Evolutionary conservation across 1,140 invertebrate genomes (phyloP).

Genomic region (Apis dorsata): DNA sequence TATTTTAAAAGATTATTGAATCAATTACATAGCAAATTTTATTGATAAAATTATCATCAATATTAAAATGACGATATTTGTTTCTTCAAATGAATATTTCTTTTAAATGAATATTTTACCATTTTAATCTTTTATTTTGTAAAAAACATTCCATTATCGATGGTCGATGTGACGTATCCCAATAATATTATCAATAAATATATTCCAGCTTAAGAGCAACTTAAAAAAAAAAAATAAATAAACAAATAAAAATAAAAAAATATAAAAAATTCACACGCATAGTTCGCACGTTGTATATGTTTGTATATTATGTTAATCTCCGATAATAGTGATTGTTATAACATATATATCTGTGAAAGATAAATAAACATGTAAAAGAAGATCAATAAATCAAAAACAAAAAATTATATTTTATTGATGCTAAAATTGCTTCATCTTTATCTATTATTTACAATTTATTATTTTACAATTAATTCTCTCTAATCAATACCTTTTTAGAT

Average conservation of each 20-base stretch:
- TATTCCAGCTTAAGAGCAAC: slow-evolving; percentile 29
- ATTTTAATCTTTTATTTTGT: neutral
- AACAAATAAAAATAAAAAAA: slow-evolving; percentile 8
- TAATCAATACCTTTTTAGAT: slow-evolving; percentile 19
- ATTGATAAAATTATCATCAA: too few relatives aligned
- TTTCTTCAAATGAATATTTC: neutral
- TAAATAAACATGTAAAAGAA: slow-evolving; percentile 34
- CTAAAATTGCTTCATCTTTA: neutral
- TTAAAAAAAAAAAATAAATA: neutral
- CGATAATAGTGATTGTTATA: slow-evolving; percentile 45
- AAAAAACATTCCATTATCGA: slow-evolving; percentile 12
- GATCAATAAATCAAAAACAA: slow-evolving; percentile 61
- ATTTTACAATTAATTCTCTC: too few relatives aligned
- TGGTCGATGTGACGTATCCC: slow-evolving; percentile 49
- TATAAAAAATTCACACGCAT: slow-evolving; percentile 32
- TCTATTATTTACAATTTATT: neutral
- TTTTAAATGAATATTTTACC: neutral
- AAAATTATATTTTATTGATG: slow-evolving; percentile 44
- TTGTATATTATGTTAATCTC: slow-evolving; percentile 63
- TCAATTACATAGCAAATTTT: neutral
- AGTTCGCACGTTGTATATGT: slow-evolving; percentile 68
- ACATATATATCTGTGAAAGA: slow-evolving; percentile 50
- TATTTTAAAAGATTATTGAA: neutral
- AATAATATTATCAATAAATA: slow-evolving; percentile 33
- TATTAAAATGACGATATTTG: neutral